Evolutionary conservation across 2,888 invertebrate genomes (phyloP).

Genomic region (Trachelus stipa): DNA sequence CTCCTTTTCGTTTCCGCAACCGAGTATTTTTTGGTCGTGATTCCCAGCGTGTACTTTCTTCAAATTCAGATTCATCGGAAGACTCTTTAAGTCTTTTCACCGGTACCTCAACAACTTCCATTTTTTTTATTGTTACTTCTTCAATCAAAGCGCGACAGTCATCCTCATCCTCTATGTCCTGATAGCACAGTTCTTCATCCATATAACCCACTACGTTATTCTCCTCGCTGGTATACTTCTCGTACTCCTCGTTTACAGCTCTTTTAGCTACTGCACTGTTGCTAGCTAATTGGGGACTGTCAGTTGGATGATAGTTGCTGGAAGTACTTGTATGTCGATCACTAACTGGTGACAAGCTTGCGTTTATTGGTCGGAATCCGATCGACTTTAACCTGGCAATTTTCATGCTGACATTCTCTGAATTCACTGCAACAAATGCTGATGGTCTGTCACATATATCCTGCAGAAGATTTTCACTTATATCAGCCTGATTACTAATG

Average conservation of each 20-base stretch:
- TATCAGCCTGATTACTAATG: not conserved
- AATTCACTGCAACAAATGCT: conserved; percentile 59
- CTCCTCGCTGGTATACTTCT: conserved; percentile 59
- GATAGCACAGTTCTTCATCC: conserved; percentile 58
- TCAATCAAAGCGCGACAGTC: not conserved
- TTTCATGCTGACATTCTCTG: conserved; percentile 43
- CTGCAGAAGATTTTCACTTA: not conserved
- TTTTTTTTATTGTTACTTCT: not conserved
- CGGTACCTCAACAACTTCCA: not conserved
- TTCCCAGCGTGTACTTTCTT: not conserved
- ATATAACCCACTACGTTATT: conserved; percentile 57
- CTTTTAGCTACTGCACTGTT: conserved; percentile 34
- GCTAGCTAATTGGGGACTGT: conserved; percentile 9
- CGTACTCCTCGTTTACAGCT: conserved; percentile 55
- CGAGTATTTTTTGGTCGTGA: not conserved
- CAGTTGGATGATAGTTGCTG: conserved; percentile 4
- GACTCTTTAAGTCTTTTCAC: not conserved
- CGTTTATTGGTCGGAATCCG: conserved; percentile 57
- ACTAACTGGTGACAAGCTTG: conserved; percentile 12
- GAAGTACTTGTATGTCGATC: not conserved
- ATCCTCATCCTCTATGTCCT: conserved; percentile 60
- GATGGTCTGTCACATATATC: conserved; percentile 32
- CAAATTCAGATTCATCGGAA: not conserved
- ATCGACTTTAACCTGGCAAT: conserved; percentile 58
- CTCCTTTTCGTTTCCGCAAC: not conserved